Evolutionary conservation across 2,113 vertebrate genomes (phyloP).

Genomic region (Cheilinus undulatus): DNA sequence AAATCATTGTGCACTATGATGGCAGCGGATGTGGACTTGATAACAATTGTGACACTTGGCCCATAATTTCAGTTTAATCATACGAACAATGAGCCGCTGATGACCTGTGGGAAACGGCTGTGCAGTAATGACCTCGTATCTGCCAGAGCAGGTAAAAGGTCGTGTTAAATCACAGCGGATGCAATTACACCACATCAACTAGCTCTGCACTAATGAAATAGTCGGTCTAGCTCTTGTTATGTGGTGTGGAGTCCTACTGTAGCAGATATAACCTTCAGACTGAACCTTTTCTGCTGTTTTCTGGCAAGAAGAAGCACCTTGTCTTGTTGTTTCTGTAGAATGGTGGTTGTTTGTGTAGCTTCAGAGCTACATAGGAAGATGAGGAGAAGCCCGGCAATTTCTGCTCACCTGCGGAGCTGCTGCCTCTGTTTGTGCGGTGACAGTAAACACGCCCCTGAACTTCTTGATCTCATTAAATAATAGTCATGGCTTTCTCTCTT

Average conservation of each 20-base stretch:
- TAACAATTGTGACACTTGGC: slow-evolving; percentile 35
- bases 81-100: slow-evolving; percentile 55
- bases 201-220: not conserved
- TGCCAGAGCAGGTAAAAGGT: slow-evolving; percentile 42
- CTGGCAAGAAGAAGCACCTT: slow-evolving; percentile 28
- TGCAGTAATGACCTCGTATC: slow-evolving; percentile 28
- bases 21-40: slow-evolving; percentile 17
- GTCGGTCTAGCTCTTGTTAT: not conserved
- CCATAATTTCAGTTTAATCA: slow-evolving; percentile 51
- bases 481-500: slow-evolving; percentile 32
- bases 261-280: slow-evolving; percentile 18
- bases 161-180: slow-evolving; percentile 17
- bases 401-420: slow-evolving; percentile 12
- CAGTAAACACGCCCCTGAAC: slow-evolving; percentile 61
- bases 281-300: slow-evolving; percentile 11
- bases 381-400: slow-evolving; percentile 26
- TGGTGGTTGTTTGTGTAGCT: slow-evolving; percentile 36
- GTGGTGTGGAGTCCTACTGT: not conserved
- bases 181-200: slow-evolving; percentile 6
- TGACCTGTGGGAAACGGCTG: slow-evolving; percentile 34
- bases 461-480: slow-evolving; percentile 73
- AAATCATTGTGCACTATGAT: slow-evolving; percentile 42
- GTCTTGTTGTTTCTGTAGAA: slow-evolving; percentile 22
- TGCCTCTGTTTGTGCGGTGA: slow-evolving; percentile 53
- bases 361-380: slow-evolving; percentile 10